Evolutionary conservation across 2,113 vertebrate species (phyloP).

Genomic region (Ailuropoda melanoleuca): DNA sequence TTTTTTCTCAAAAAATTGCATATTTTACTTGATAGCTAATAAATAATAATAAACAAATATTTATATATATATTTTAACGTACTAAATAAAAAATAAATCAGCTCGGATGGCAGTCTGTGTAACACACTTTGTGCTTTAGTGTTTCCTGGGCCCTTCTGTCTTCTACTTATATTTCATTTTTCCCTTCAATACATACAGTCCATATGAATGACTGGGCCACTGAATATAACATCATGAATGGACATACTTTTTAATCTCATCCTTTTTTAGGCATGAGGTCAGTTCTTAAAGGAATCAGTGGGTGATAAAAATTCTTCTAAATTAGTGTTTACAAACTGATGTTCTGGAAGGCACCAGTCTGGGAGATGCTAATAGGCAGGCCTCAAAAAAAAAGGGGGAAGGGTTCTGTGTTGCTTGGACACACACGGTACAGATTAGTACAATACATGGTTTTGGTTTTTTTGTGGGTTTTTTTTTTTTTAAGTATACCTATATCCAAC

Average conservation of each 20-base stretch:
- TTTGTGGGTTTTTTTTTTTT: background rate
- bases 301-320: background rate
- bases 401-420: background rate
- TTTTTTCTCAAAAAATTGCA: background rate
- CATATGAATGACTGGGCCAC: background rate
- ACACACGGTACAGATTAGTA: background rate
- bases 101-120: background rate
- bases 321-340: background rate
- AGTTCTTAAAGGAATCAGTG: background rate
- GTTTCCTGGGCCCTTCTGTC: background rate
- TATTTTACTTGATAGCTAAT: background rate
- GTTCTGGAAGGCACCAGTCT: background rate
- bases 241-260: background rate
- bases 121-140: background rate
- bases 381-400: background rate
- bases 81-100: background rate
- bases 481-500: background rate
- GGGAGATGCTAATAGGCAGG: background rate
- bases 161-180: background rate
- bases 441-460: background rate
- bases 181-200: background rate
- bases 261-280: background rate
- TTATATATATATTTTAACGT: background rate
- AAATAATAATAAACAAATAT: background rate
- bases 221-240: background rate